Base-by-base conservation (phyloP, 2,113 vertebrate genomes). In the Aegypius monachus region DNA sequence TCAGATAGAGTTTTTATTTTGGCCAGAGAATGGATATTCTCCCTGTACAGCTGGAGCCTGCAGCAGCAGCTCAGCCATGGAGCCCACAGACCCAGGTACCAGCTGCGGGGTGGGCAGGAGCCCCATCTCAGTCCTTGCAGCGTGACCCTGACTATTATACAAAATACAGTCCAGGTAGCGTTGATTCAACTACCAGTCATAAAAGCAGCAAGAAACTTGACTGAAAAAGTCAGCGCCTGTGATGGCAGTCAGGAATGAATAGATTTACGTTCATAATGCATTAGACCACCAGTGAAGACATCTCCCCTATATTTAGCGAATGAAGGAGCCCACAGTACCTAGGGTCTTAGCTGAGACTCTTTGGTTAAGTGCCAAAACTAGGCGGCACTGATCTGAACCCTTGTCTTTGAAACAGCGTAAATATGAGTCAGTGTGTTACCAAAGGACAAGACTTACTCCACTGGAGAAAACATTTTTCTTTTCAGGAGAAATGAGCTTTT, bases 61-160 rank as follows among this genome's bases (percentile, higher is more conserved):
- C 59, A 56, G 61, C 40, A 86, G n/a, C 67, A 86, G 43, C 78
- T 80, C 36, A 47, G 11, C 52, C 31, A 5, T 2, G 8, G 34
- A 83, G 21, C 23, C 58, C 70, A 36, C 27, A 40, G 31, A 25
- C 8, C 16, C 27, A 11, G 29, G 29, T 16, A 40, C 3, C 19
- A 11, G 36, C 16, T 36, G 13, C 5, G 17, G 48, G n/a, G 21
- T 36, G 48, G 47, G 31, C 55, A 93, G 67, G 29, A 78, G 26
- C 50, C 88, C 80, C 31, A 72, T 27, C 43, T 38, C 74, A 11
- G 3, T 50, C 36, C 62, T 45, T 42, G 6, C 18, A 88, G 23
- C 16, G 8, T 5, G 0, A 25, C 42, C 32, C 16, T 40, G 38
- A 34, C 47, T 47, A 2, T 3, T 14, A 13, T 13, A 74, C 9